Base-by-base conservation (phyloP, 92 coral and sea anemone species). In the Phenganax marumi region DNA sequence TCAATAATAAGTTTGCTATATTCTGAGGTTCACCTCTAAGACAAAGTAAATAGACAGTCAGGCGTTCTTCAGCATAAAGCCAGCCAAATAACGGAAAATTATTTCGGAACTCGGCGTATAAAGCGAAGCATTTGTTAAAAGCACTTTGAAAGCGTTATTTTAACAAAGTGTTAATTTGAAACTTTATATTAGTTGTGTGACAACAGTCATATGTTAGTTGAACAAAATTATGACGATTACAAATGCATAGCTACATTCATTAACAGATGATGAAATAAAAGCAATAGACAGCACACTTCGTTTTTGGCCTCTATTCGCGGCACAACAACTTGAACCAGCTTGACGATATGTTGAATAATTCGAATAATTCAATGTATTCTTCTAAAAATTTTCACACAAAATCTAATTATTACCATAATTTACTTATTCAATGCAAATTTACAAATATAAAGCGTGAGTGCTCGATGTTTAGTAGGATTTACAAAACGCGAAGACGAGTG, bases 231-330 rank as follows among this genome's bases (percentile, higher is more conserved):
- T 54, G 58, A 51, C 52, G 12, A 51, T 26, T 50, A 18, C 54
- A 22, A n/a, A 52, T 88, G 91, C 88, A 88, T 89, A 85, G 86
- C 76, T 87, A 75, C 83, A 82, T 90, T 88, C 80, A 78, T 78
- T 78, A 78, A 52, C 55, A 47, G 60, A 24, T 78, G 50, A 78
- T 63, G 47, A 57, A 78, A 60, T 61, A 62, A 78, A 62, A 60
- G 71, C 83, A 62, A 78, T 78, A 50, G 39, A 52, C 50, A 17
- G 12, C 11, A 23, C 83, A 33, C 26, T 46, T 78, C 73, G 73
- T 61, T 49, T 61, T 49, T 61, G 60, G 19, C 60, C 3, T 23
- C 73, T 50, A 55, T 76, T 57, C 69, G 33, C 7, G 33, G 17
- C 61, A 18, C 17, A 12, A 21, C 3, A 50, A 0, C 19, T 18